Evolutionary conservation across 2,113 vertebrate genomes (phyloP).

Genomic region (Centropus unirufus): DNA sequence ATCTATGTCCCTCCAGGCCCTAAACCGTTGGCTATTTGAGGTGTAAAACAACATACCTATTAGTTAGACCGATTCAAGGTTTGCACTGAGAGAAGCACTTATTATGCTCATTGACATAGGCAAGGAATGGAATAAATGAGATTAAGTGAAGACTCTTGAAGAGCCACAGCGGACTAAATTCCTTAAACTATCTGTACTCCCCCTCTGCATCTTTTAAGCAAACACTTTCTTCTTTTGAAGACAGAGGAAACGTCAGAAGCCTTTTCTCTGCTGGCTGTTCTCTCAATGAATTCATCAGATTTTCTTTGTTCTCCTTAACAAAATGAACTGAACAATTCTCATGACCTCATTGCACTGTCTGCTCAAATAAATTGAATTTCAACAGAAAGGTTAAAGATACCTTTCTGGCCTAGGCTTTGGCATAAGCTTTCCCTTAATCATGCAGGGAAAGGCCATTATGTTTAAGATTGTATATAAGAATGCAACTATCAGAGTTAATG

Average conservation of each 20-base stretch:
- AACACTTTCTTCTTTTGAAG: neutral
- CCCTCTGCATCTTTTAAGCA: neutral
- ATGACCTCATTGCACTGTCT: neutral
- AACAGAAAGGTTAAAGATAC: neutral
- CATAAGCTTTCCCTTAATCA: neutral
- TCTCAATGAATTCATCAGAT: neutral
- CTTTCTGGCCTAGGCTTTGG: neutral
- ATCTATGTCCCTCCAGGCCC: neutral
- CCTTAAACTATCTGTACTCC: neutral
- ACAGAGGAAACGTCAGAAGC: neutral
- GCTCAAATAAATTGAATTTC: neutral
- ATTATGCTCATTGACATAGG: neutral
- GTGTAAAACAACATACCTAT: fast-evolving
- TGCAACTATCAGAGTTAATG: neutral
- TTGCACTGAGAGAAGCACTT: neutral
- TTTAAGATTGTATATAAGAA: neutral
- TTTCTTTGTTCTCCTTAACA: neutral
- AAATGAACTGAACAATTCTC: neutral
- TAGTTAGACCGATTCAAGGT: neutral
- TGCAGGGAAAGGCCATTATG: neutral
- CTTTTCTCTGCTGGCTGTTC: neutral
- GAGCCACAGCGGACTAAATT: neutral
- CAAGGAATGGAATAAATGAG: neutral
- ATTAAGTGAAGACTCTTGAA: neutral
- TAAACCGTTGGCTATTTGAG: neutral